Percentiles rank a stretch among this genome's conserved stretches.
These are phyloP conservation scores for Poeciliopsis infans DNA, from an alignment of 2,797 vertebrate genomes.

Conservation along the genomic window DNA sequence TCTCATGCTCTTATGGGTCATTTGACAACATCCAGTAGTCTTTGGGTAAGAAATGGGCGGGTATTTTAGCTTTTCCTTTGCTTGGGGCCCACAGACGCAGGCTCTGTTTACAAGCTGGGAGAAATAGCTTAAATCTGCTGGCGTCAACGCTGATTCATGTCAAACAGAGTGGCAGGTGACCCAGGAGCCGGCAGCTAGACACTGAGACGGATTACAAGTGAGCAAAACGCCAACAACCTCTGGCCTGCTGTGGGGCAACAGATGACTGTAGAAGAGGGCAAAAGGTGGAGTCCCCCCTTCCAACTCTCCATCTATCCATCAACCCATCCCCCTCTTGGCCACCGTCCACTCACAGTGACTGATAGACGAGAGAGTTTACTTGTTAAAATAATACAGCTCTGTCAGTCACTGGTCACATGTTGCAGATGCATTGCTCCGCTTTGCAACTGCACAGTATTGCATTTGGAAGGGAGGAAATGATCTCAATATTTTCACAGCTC, in stretches of 20 bases:
- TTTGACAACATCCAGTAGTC: conserved; percentile 46
- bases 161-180: conserved; percentile 85
- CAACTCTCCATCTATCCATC: conserved; percentile 58
- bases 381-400: conserved; percentile 53
- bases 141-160: conserved; percentile 78
- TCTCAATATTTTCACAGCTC: conserved; percentile 8
- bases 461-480: conserved; percentile 24
- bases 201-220: conserved; percentile 81
- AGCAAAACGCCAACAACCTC: conserved; percentile 80
- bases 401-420: conserved; percentile 30
- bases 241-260: conserved; percentile 77
- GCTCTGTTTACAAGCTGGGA: conserved; percentile 72
- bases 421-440: conserved; percentile 20
- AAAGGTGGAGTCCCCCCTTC: conserved; percentile 58
- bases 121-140: conserved; percentile 79
- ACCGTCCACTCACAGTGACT: conserved; percentile 57
- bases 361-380: conserved; percentile 65
- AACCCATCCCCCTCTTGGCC: conserved; percentile 56
- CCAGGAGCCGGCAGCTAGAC: conserved; percentile 79
- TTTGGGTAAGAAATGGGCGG: conserved; percentile 24
- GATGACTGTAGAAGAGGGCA: conserved; percentile 74
- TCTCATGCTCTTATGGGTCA: conserved; percentile 46
- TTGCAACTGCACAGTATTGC: conserved; percentile 18
- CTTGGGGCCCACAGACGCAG: conserved; percentile 62
- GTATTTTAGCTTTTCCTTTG: conserved; percentile 38